Evolutionary conservation across 1,140 invertebrate genomes (phyloP), one percentile per base, ranked within the genome.

Genomic region (Pantala flavescens): DNA sequence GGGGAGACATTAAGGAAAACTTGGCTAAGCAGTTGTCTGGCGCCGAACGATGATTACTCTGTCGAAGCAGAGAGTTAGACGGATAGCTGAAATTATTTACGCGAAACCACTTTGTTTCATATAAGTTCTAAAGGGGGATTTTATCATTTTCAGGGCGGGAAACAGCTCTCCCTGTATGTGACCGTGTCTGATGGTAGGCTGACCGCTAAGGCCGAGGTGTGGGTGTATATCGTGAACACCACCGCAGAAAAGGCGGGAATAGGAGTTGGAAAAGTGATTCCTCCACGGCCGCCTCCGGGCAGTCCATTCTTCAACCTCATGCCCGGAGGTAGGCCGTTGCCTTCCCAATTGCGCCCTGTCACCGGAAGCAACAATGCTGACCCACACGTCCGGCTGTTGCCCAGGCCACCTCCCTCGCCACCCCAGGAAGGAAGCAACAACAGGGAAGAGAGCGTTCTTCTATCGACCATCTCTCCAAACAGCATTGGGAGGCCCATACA

Each of bases 141-240:
- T 9, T 36, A 36, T 36, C 9, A 5, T 36, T 84, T 83, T 73
- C 81, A 92, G 90, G 89, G 84, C 77, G 89, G 89, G 19, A 83
- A 90, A 79, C 86, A 89, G 74, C 85, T 91, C 76, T 87, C 87
- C 77, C 81, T 92, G 0, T 91, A 89, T 80, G 89, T 92, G 63
- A 90, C 89, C 14, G 89, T 88, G 7, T 86, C 85, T 12, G 89
- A 91, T 81, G 90, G 90, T 19, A 82, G 86, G 43, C 81, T 89
- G 10, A 86, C 85, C 23, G 85, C 88, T 5, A 92, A 92, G 81
- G 88, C 85, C n/a, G 90, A 91, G 81, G 89, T 91, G 12, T 88
- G 84, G 79, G 89, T 89, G 10, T 86, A 88, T 75, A 89, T 91
- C 24, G 76, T 85, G 11, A 80, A 9, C 77, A 79, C 23, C 73